These are phyloP conservation scores for Dipodomys ordii DNA, from an alignment of 2,113 vertebrate species.

Conservation along the genomic window DNA sequence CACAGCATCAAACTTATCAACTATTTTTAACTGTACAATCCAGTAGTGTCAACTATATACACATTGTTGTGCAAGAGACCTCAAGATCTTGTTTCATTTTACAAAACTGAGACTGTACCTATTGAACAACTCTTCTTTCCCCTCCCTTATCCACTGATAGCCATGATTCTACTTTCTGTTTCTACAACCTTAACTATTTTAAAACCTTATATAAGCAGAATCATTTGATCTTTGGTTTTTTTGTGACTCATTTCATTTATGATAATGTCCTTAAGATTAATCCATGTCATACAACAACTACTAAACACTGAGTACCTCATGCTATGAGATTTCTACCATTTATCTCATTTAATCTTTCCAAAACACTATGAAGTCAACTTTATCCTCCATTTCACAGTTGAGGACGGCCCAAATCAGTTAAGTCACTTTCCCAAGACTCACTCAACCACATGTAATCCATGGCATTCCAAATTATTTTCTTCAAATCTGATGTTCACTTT, in stretches of 20 bases:
- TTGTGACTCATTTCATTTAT: neutral
- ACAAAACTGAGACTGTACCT: neutral
- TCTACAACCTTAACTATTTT: neutral
- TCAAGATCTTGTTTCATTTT: neutral
- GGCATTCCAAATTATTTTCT: conserved; percentile 21
- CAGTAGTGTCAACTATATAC: neutral
- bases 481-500: conserved; percentile 20
- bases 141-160: neutral
- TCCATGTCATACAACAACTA: neutral
- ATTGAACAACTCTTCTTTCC: neutral
- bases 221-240: neutral
- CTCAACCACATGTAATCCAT: conserved; percentile 11
- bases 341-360: neutral
- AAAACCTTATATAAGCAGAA: neutral
- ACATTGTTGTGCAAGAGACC: neutral
- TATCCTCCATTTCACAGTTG: neutral
- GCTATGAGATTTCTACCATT: conserved; percentile 5
- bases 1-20: neutral
- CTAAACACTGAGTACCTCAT: neutral
- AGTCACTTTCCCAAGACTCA: neutral
- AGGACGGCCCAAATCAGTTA: conserved; percentile 21
- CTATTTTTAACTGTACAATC: neutral
- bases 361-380: neutral
- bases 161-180: neutral
- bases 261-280: neutral